Conservation (phyloP, 1,140 invertebrate species). For the Aphelinus atriplicis region DNA sequence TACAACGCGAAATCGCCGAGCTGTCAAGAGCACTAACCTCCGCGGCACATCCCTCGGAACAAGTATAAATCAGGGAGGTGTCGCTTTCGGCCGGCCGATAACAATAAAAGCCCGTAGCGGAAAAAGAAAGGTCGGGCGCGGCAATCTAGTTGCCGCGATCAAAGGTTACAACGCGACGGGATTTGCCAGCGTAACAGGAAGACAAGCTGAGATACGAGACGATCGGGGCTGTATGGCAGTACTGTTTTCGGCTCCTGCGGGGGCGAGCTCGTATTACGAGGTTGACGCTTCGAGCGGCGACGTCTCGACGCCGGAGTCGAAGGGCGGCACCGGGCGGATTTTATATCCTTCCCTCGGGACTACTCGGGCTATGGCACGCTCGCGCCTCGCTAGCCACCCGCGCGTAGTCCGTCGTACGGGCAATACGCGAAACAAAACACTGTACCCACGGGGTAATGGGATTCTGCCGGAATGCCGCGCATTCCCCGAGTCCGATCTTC, state of each 20-base stretch:
- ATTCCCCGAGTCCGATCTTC: slow-evolving; percentile 17
- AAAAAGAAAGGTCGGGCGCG: too few relatives aligned
- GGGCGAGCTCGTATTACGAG: slow-evolving; percentile 33
- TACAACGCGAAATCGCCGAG: too few relatives aligned
- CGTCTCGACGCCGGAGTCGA: slow-evolving; percentile 60
- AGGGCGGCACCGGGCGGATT: slow-evolving; percentile 56
- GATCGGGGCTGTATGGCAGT: slow-evolving; percentile 4
- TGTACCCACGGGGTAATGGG: slow-evolving; percentile 6
- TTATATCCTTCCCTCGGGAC: slow-evolving; percentile 64
- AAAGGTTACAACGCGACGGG: too few relatives aligned
- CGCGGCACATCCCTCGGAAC: too few relatives aligned
- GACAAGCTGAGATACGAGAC: too few relatives aligned
- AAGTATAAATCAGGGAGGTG: too few relatives aligned
- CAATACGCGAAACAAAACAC: slow-evolving; percentile 58
- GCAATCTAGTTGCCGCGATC: too few relatives aligned
- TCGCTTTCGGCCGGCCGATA: too few relatives aligned
- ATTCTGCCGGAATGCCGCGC: slow-evolving; percentile 4
- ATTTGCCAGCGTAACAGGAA: too few relatives aligned
- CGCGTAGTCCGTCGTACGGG: too few relatives aligned
- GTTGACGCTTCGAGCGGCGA: slow-evolving; percentile 45
- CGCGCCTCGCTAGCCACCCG: slow-evolving; percentile 12
- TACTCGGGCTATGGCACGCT: slow-evolving; percentile 57
- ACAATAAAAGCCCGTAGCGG: too few relatives aligned
- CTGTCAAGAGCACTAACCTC: too few relatives aligned
- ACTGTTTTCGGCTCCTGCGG: slow-evolving; percentile 50